These are phyloP conservation scores for Periophthalmus modestus DNA, from an alignment of 2,113 vertebrate species.

Conservation along the genomic window DNA sequence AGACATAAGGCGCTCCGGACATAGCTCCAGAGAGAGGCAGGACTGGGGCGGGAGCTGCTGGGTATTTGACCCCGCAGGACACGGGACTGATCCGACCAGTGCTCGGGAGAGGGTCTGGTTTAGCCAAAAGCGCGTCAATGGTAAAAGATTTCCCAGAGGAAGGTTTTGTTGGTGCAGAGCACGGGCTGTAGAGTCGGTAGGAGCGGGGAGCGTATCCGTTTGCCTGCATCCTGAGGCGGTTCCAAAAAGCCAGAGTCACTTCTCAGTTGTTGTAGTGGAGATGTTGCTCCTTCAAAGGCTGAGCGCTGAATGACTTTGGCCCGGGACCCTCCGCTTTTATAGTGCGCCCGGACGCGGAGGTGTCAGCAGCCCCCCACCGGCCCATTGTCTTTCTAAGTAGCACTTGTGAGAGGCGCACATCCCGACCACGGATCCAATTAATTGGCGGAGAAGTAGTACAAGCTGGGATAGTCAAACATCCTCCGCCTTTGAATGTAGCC, in stretches of 20 bases:
- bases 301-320: slow-evolving; percentile 38
- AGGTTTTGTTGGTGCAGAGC: slow-evolving; percentile 43
- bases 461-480: slow-evolving; percentile 81
- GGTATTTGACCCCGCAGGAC: slow-evolving; percentile 43
- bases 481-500: slow-evolving; percentile 74
- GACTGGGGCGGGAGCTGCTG: not conserved
- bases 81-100: slow-evolving; percentile 27
- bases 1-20: slow-evolving; percentile 49
- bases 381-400: slow-evolving; percentile 77
- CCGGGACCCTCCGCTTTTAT: slow-evolving; percentile 62
- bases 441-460: slow-evolving; percentile 81
- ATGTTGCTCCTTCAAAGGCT: slow-evolving; percentile 30
- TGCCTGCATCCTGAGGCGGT: slow-evolving; percentile 64
- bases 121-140: slow-evolving; percentile 79
- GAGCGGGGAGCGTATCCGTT: slow-evolving; percentile 55
- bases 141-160: slow-evolving; percentile 76
- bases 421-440: slow-evolving; percentile 82
- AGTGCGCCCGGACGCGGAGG: slow-evolving; percentile 60
- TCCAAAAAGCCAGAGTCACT: not conserved
- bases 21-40: slow-evolving; percentile 53
- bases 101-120: slow-evolving; percentile 43
- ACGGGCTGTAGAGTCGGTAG: slow-evolving; percentile 37
- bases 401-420: slow-evolving; percentile 79
- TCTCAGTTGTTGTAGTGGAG: slow-evolving; percentile 4
- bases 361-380: slow-evolving; percentile 73